These are phyloP conservation scores for Poeciliopsis turrubarensis DNA, from an alignment of 2,113 vertebrate genomes.

Conservation along the genomic window DNA sequence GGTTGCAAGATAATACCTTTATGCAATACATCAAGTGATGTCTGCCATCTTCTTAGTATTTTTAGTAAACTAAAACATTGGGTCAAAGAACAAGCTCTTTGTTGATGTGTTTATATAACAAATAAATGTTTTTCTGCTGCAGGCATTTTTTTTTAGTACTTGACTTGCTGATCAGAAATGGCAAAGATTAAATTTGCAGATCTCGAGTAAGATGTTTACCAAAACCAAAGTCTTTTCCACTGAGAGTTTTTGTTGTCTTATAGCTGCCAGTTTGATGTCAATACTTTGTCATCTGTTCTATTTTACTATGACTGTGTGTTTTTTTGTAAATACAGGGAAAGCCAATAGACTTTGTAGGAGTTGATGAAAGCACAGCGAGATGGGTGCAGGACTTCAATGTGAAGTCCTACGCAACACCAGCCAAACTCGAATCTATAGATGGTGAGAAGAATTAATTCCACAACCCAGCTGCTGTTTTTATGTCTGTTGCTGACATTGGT, in stretches of 20 bases:
- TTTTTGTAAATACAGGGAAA: slow-evolving; percentile 84
- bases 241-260: background rate
- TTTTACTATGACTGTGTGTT: background rate
- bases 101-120: too few relatives aligned
- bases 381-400: slow-evolving; percentile 96
- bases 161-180: too few relatives aligned
- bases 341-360: slow-evolving; percentile 87
- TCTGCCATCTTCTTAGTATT: too few relatives aligned
- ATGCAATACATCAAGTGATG: too few relatives aligned
- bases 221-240: too few relatives aligned
- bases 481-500: background rate
- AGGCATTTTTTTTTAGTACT: too few relatives aligned
- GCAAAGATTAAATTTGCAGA: too few relatives aligned
- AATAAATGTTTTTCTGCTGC: too few relatives aligned
- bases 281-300: background rate
- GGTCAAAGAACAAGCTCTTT: too few relatives aligned
- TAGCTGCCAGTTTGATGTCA: background rate
- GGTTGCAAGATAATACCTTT: too few relatives aligned
- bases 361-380: slow-evolving; percentile 86
- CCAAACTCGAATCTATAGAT: slow-evolving; percentile 91
- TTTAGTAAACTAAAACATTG: too few relatives aligned
- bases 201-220: background rate
- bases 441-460: slow-evolving; percentile 44
- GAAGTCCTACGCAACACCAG: slow-evolving; percentile 89
- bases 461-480: background rate